Evolutionary conservation across 1,140 invertebrate species (phyloP).

Genomic region (Agrilus planipennis): DNA sequence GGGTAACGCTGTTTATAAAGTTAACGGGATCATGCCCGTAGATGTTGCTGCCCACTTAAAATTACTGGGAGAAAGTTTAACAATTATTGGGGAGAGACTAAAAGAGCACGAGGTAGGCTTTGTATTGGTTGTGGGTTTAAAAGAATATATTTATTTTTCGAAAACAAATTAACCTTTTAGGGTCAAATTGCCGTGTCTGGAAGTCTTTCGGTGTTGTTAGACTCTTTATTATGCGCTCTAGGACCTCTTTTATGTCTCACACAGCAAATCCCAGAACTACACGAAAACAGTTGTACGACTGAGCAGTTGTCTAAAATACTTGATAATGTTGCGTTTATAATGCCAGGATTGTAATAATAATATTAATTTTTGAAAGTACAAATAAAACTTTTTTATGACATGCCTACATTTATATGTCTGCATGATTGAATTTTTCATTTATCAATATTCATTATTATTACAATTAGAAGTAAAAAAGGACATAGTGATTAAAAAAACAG

Average conservation of each 20-base stretch:
- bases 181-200: constrained; percentile 91
- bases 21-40: constrained; percentile 67
- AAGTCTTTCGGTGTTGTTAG: constrained; percentile 85
- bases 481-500: no score
- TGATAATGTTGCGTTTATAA: constrained; percentile 93
- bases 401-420: no score
- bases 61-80: constrained; percentile 83
- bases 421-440: no score
- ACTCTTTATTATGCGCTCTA: constrained; percentile 86
- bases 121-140: not conserved
- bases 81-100: constrained; percentile 82
- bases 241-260: constrained; percentile 82
- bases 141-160: not conserved
- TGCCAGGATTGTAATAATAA: constrained; percentile 74
- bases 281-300: constrained; percentile 52
- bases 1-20: constrained; percentile 44
- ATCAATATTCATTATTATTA: no score
- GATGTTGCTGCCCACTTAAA: constrained; percentile 90
- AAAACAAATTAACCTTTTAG: constrained; percentile 36
- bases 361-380: no score
- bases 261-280: constrained; percentile 63
- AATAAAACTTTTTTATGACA: no score
- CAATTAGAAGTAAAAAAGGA: no score
- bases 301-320: constrained; percentile 64
- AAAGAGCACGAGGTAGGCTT: constrained; percentile 73